These are phyloP conservation scores for Protophormia terraenovae DNA, from an alignment of 2,888 invertebrate genomes.

Conservation along the genomic window DNA sequence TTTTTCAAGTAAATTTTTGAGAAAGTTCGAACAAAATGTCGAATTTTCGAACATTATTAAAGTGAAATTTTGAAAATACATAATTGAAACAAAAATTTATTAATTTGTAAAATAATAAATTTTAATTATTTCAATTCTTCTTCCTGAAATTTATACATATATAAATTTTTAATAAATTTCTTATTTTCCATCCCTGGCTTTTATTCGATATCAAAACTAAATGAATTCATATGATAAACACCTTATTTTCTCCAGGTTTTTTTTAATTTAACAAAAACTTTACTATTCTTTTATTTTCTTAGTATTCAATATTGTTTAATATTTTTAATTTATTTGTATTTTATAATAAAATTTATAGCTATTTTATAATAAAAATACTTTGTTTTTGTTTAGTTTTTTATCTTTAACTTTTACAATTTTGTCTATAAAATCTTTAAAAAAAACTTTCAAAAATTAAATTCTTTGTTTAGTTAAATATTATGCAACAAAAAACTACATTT, in stretches of 20 bases:
- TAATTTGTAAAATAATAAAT: no score
- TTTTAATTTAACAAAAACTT: neutral
- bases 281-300: neutral
- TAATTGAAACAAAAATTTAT: no score
- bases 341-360: neutral
- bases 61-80: no score
- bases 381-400: neutral
- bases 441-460: constrained; percentile 11
- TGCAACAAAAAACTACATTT: neutral
- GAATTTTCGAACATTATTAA: no score
- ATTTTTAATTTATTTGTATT: neutral
- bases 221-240: constrained; percentile 1
- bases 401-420: neutral
- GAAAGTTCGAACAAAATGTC: no score
- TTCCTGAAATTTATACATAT: no score
- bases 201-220: neutral
- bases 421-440: neutral
- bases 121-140: no score
- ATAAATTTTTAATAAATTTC: no score
- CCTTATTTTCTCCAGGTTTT: neutral
- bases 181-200: no score
- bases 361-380: neutral
- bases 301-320: neutral
- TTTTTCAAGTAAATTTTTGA: no score
- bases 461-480: neutral